Evolutionary conservation across 2,113 vertebrate species (phyloP), one percentile per base, ranked within the genome.

Genomic region (Sturnus vulgaris): DNA sequence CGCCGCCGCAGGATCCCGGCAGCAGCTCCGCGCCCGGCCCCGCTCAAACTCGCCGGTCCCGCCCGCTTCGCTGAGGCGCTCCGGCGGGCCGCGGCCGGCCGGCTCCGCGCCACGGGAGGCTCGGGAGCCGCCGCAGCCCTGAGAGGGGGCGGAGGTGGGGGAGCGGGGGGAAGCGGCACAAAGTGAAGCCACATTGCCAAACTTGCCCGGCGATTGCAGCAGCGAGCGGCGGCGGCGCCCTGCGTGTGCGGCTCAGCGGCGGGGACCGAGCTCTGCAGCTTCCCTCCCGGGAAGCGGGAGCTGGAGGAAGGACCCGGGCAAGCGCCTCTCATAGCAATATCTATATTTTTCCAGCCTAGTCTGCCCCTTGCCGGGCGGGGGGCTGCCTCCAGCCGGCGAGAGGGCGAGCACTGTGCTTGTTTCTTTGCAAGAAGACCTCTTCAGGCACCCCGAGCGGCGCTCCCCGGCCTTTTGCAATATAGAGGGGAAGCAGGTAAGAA

Each of bases 401-500:
- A 78, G 90, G 61, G 57, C 87, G 77, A 94, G 94, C 88, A 82
- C 94, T 50, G 86, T 16, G 95, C 92, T 95, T 89, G 91, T 91
- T 95, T 95, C 86, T 82, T 90, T 72, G 92, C 97, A 63, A 93
- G 95, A 83, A 96, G 77, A 69, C 18, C 66, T 49, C 79, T n/a
- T 46, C 89, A 73, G 57, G 82, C 94, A 92, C 91, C 91, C 94
- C 90, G 95, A 95, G 95, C 97, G 95, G 82, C 97, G 97, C 90
- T 96, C 91, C 95, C 88, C 50, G 71, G 71, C 71, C 71, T 96
- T 63, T 97, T 94, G 96, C 97, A 98, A 92, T 96, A 97, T 97
- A 97, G 98, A 97, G 97, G 97, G 97, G 80, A 97, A 98, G 95
- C 98, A 98, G 98, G 97, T 97, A 98, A 98, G 97, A 53, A 86